Percentiles rank a stretch among this genome's conserved stretches.
Conservation (phyloP, 2,797 vertebrate species). For the Rhadinocentrus ornatus region DNA sequence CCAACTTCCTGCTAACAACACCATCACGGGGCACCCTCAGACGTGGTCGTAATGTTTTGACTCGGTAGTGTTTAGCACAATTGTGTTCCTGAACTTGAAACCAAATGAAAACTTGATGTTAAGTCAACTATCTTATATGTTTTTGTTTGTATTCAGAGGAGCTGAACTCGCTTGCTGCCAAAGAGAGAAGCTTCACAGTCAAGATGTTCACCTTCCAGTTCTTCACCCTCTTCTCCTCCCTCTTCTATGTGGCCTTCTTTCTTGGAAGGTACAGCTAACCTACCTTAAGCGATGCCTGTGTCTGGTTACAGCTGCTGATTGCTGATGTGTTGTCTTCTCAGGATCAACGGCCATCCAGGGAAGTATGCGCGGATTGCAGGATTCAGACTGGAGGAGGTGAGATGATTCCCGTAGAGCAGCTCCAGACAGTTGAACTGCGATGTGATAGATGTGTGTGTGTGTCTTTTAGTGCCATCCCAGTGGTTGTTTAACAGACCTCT, state of each 20-base stretch:
- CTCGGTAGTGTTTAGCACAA: not conserved
- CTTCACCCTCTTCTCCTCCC: constrained; percentile 92
- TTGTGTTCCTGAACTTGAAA: not conserved
- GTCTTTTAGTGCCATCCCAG: constrained; percentile 91
- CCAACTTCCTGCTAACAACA: no score
- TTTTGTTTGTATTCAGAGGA: constrained; percentile 79
- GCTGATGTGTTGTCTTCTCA: constrained; percentile 48
- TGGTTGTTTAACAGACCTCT: constrained; percentile 95
- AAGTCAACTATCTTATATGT: not conserved
- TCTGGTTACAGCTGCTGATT: no score
- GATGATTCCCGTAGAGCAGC: not conserved
- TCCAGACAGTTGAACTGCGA: not conserved
- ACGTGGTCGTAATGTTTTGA: not conserved
- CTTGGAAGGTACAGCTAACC: constrained; percentile 87
- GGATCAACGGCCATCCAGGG: constrained; percentile 93
- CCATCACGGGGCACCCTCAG: no score
- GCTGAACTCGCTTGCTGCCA: constrained; percentile 83
- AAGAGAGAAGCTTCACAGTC: constrained; percentile 88
- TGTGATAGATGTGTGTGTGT: not conserved
- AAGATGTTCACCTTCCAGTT: constrained; percentile 97
- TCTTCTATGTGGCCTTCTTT: constrained; percentile 95
- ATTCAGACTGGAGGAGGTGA: constrained; percentile 94
- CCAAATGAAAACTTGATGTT: not conserved
- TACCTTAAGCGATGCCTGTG: not conserved
- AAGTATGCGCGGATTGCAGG: constrained; percentile 85